A percentile compares a stretch with the other conserved stretches of the same genome.
Evolutionary conservation across 2,797 vertebrate species (phyloP).

Genomic region (Bradypodion ventrale): DNA sequence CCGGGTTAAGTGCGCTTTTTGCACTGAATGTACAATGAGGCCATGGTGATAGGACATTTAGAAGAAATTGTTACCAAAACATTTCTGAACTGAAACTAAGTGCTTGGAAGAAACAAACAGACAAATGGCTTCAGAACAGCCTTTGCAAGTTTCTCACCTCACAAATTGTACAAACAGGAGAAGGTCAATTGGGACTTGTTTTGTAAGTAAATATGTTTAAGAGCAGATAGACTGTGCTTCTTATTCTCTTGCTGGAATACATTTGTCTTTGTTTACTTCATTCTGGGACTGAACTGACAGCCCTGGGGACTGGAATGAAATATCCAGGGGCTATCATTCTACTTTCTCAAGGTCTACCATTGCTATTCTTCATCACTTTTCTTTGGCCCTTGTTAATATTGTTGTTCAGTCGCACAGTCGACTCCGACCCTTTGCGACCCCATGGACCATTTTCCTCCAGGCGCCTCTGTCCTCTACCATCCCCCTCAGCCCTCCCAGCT

Average conservation of each 20-base stretch:
- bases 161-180: not conserved
- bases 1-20: slow-evolving; percentile 18
- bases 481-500: no score
- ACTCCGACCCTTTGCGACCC: no score
- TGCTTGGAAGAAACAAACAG: slow-evolving; percentile 14
- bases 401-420: no score
- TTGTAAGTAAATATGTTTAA: slow-evolving; percentile 7
- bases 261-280: slow-evolving; percentile 5
- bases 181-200: not conserved
- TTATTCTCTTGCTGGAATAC: not conserved
- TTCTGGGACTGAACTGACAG: not conserved
- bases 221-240: not conserved
- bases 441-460: no score
- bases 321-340: not conserved
- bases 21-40: slow-evolving; percentile 36
- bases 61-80: slow-evolving; percentile 36
- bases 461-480: no score
- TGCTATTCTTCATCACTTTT: not conserved
- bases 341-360: not conserved
- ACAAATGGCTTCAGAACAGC: not conserved
- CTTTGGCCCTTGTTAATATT: not conserved
- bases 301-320: not conserved
- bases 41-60: slow-evolving; percentile 12
- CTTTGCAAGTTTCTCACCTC: not conserved
- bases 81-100: slow-evolving; percentile 37